Base-by-base conservation (phyloP, 2,113 vertebrate genomes). In the Eudorcas thomsonii region DNA sequence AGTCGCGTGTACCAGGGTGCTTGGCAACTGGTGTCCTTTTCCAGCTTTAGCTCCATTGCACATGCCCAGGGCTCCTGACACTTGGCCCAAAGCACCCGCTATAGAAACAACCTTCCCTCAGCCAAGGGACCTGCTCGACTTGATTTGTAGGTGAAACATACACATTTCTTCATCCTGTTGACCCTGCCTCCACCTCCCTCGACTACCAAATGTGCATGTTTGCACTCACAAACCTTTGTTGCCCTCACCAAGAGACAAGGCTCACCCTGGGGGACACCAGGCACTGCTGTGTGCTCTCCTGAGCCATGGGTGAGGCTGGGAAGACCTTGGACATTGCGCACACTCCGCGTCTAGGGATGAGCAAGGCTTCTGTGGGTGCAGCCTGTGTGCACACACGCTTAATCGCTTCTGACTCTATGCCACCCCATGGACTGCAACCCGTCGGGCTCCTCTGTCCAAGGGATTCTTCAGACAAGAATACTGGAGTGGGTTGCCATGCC, bases 1-100 rank as follows among this genome's bases (percentile, higher is more conserved):
- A 48, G 33, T 33, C 3, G 8, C 19, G 2, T 17, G 9, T 4
- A 16, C 17, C 9, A 3, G 6, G 36, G 26, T 15, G 5, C 25
- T 54, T 7, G 5, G 2, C 39, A 26, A 5, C 21, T 86, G 8
- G 13, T 39, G 19, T 59, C 1, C 16, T 54, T 96, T 21, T 36
- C 43, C 28, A 39, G 52, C 28, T 2, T 43, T 59, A 6, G 13
- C 57, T 21, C 55, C 2, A 5, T 19, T 77, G 54, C 15, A 48
- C 28, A 60, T 10, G 1, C 21, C 10, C n/a, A 5, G 55, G 8
- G 9, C 33, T 74, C 52, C 81, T 81, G 62, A 15, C 33, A 28
- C 9, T 62, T 85, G 43, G 55, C 43, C 17, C 15, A 23, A 48
- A 86, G 25, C 1, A 21, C 14, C 48, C 2, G 0, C 23, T 28